Evolutionary conservation across 1,140 invertebrate genomes (phyloP).

Genomic region (Bombus vancouverensis): DNA sequence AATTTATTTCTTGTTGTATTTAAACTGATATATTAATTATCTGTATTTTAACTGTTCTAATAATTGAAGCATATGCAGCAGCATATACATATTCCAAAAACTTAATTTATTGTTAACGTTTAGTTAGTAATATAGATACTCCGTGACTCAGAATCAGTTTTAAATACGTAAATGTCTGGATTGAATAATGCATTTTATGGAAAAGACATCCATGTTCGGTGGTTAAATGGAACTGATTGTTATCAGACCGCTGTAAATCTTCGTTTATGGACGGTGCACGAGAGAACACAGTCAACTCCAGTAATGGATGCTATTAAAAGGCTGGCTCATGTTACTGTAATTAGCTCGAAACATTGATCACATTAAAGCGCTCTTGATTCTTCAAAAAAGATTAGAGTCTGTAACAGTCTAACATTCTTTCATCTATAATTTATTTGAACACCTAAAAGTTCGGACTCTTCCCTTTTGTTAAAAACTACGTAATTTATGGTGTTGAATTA

Average conservation of each 20-base stretch:
- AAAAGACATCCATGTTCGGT: background rate
- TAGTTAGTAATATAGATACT: background rate
- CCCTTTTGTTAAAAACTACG: too few relatives aligned
- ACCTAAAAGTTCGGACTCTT: background rate
- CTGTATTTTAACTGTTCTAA: background rate
- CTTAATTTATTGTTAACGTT: background rate
- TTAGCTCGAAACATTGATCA: slow-evolving; percentile 15
- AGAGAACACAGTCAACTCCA: slow-evolving; percentile 4
- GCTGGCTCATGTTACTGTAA: slow-evolving; percentile 11
- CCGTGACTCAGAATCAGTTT: background rate
- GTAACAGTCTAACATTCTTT: background rate
- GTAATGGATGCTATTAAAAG: slow-evolving; percentile 23
- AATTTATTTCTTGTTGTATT: too few relatives aligned
- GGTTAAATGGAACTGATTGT: slow-evolving; percentile 13
- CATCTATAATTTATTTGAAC: background rate
- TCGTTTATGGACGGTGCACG: slow-evolving; percentile 6
- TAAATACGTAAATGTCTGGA: too few relatives aligned
- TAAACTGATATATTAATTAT: background rate
- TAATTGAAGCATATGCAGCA: rapidly evolving
- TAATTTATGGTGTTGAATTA: too few relatives aligned
- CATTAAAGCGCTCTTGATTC: background rate
- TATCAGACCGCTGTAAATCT: slow-evolving; percentile 7
- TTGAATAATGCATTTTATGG: background rate
- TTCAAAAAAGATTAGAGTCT: background rate
- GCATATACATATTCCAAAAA: rapidly evolving